These are phyloP conservation scores for Ischnus inquisitorius DNA, from an alignment of 2,888 invertebrate genomes.

Conservation along the genomic window DNA sequence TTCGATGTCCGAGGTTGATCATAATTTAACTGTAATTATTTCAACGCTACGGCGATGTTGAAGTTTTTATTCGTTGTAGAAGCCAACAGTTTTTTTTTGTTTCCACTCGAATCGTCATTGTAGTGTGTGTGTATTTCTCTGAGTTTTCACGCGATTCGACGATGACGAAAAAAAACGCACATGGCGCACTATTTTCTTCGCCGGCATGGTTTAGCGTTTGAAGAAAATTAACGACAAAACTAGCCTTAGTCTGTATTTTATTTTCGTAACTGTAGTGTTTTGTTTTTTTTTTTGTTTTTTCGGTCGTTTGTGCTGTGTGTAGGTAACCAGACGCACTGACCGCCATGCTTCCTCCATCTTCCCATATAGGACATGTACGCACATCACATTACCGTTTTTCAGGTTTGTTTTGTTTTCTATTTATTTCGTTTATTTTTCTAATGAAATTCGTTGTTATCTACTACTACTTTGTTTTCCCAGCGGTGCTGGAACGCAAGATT, in stretches of 20 bases:
- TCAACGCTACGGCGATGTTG: background rate
- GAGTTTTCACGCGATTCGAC: background rate
- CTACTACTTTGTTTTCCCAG: background rate
- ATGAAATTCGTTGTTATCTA: conserved; percentile 81
- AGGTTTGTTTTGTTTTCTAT: conserved; percentile 84
- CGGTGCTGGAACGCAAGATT: too few relatives aligned
- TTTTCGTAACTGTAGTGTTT: conserved; percentile 76
- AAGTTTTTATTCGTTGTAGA: background rate
- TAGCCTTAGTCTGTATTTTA: background rate
- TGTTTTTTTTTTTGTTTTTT: conserved; percentile 67
- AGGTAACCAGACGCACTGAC: conserved; percentile 84
- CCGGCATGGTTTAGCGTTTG: background rate
- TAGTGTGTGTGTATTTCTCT: background rate
- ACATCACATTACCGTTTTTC: conserved; percentile 80
- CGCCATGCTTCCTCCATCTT: conserved; percentile 81
- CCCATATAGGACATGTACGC: conserved; percentile 81
- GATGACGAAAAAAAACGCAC: background rate
- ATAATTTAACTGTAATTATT: background rate
- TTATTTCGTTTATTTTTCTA: conserved; percentile 66
- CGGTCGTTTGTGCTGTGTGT: conserved; percentile 83
- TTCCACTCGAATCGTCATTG: background rate
- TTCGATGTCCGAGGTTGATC: conserved; percentile 2
- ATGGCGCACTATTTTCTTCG: background rate
- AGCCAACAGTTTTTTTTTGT: background rate
- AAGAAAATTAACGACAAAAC: background rate